Evolutionary conservation across 2,888 invertebrate genomes (phyloP).

Genomic region (Tetragonula carbonaria): DNA sequence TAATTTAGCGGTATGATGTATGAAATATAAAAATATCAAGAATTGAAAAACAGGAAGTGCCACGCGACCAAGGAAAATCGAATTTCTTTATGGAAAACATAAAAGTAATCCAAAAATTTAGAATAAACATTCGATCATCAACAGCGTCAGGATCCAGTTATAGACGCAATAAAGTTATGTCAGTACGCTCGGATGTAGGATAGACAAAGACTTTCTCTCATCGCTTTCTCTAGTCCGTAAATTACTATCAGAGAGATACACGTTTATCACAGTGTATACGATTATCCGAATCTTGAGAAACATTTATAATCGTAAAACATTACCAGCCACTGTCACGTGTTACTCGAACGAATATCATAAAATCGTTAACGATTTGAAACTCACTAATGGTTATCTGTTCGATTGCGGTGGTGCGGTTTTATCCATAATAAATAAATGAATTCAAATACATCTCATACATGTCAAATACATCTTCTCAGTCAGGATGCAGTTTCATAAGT

Average conservation of each 20-base stretch:
- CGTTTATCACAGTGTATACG: neutral
- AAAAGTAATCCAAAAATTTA: conserved; percentile 13
- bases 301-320: neutral
- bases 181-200: conserved; percentile 63
- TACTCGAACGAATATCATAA: neutral
- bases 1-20: neutral
- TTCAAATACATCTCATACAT: too few species aligned
- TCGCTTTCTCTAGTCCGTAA: conserved; percentile 71
- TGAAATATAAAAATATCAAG: neutral
- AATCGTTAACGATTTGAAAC: neutral
- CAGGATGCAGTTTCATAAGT: neutral
- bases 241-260: conserved; percentile 46
- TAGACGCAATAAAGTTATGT: conserved; percentile 45
- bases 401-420: neutral
- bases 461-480: neutral
- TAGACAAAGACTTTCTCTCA: conserved; percentile 75
- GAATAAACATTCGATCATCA: conserved; percentile 7
- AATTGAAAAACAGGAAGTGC: neutral
- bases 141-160: conserved; percentile 52
- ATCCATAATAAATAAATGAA: too few species aligned
- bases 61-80: neutral
- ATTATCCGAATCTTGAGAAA: conserved; percentile 3
- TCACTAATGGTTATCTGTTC: neutral
- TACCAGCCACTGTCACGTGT: neutral
- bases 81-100: neutral